These are phyloP conservation scores for Leptosomus discolor DNA, from an alignment of 2,113 vertebrate species.

Conservation along the genomic window DNA sequence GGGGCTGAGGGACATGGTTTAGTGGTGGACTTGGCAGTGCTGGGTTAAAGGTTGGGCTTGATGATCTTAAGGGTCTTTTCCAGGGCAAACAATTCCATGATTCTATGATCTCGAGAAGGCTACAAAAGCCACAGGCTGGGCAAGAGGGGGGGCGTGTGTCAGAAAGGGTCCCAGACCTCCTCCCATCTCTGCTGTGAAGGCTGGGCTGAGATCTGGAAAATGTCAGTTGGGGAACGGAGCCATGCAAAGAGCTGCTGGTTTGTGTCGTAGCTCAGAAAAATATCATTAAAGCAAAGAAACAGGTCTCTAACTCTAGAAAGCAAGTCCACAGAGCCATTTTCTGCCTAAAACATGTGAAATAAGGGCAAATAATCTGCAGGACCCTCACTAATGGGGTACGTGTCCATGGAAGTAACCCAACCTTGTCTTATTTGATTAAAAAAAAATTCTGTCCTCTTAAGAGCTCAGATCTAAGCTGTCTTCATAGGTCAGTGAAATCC, in stretches of 20 bases:
- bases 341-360: neutral
- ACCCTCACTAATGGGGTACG: neutral
- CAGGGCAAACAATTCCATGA: neutral
- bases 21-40: neutral
- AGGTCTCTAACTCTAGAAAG: neutral
- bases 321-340: neutral
- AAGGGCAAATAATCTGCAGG: neutral
- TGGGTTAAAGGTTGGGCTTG: neutral
- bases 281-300: neutral
- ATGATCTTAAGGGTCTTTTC: neutral
- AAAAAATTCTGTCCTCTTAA: neutral
- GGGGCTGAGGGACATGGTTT: neutral
- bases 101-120: neutral
- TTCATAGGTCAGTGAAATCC: neutral
- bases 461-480: neutral
- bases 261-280: neutral
- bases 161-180: neutral
- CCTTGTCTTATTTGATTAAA: neutral
- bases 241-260: neutral
- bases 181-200: neutral
- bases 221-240: neutral
- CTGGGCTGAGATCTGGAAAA: neutral
- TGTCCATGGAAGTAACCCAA: neutral
- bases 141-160: accelerated
- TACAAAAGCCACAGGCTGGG: neutral